These are phyloP conservation scores for Porites divaricata DNA, from an alignment of 92 coral and sea anemone species.

Conservation along the genomic window DNA sequence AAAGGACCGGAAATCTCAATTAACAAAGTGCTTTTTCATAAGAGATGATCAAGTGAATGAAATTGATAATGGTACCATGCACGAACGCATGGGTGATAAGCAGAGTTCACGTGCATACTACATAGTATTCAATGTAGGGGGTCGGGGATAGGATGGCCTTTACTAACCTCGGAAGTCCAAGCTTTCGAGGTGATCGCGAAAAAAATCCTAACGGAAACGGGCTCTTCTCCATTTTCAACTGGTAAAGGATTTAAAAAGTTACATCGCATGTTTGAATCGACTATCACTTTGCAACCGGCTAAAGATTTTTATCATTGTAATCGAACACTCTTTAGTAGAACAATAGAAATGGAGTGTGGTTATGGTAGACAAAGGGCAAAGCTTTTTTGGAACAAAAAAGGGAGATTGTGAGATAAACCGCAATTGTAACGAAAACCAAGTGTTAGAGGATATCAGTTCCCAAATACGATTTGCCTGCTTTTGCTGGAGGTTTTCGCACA, in stretches of 20 bases:
- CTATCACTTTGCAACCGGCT: background rate
- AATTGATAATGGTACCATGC: slow-evolving; percentile 1
- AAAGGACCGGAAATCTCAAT: slow-evolving; percentile 22
- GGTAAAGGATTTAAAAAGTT: background rate
- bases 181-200: background rate
- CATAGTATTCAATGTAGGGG: slow-evolving; percentile 1
- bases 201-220: background rate
- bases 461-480: too few relatives aligned
- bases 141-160: background rate
- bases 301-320: slow-evolving; percentile 14
- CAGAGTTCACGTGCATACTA: slow-evolving; percentile 12
- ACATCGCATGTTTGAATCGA: background rate
- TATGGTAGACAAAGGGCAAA: background rate
- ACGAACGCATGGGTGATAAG: background rate
- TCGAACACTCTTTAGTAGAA: slow-evolving; percentile 12
- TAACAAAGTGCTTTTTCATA: background rate
- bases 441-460: background rate
- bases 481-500: too few relatives aligned
- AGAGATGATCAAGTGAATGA: background rate
- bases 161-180: slow-evolving; percentile 36
- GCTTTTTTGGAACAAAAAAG: background rate
- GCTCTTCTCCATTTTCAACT: too few relatives aligned
- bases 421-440: slow-evolving; percentile 5
- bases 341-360: slow-evolving; percentile 14
- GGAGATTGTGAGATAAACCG: slow-evolving; percentile 12